phyloP scores from a whole-genome alignment of 2,888 invertebrate genomes.

The Tromatobia lineatoria region DNA sequence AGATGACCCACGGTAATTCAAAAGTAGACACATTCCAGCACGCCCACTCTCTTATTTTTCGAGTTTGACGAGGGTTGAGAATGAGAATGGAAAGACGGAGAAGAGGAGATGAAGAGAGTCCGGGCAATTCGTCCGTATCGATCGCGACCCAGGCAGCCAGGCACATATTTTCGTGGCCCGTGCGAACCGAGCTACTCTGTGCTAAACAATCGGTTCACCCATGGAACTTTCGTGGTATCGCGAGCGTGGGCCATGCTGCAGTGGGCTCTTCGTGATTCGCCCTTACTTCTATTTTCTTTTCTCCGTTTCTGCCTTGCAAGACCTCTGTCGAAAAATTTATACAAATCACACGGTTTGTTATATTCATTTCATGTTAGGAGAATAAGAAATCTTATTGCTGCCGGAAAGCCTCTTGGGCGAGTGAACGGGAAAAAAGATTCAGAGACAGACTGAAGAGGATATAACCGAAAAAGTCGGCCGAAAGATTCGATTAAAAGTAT shows the following conservation, averaged over 20 bases:
- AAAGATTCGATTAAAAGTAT: constrained; percentile 53
- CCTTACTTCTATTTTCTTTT: constrained; percentile 8
- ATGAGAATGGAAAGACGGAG: constrained; percentile 45
- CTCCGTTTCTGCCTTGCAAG: neutral
- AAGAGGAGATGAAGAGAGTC: constrained; percentile 25
- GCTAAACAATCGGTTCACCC: constrained; percentile 46
- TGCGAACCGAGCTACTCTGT: constrained; percentile 16
- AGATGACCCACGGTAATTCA: constrained; percentile 43
- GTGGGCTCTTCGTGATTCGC: constrained; percentile 43
- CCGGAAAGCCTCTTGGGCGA: constrained; percentile 6
- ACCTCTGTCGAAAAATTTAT: neutral
- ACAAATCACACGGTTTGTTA: constrained; percentile 7
- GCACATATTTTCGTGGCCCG: constrained; percentile 41
- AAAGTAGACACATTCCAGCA: constrained; percentile 40
- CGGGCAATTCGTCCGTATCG: constrained; percentile 52
- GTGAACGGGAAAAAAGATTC: neutral
- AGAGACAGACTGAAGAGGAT: neutral
- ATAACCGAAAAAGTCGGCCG: constrained; percentile 32
- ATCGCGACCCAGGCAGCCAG: constrained; percentile 52
- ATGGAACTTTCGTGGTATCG: constrained; percentile 44
- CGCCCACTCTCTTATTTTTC: constrained; percentile 65
- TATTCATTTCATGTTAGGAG: constrained; percentile 26
- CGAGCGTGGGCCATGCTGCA: constrained; percentile 23
- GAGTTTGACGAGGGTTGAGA: constrained; percentile 73
- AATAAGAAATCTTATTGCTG: constrained; percentile 32